A percentile compares a stretch with the other conserved stretches of the same genome.
These are phyloP conservation scores for Perodicticus potto DNA, from an alignment of 2,797 vertebrate genomes.

Conservation along the genomic window DNA sequence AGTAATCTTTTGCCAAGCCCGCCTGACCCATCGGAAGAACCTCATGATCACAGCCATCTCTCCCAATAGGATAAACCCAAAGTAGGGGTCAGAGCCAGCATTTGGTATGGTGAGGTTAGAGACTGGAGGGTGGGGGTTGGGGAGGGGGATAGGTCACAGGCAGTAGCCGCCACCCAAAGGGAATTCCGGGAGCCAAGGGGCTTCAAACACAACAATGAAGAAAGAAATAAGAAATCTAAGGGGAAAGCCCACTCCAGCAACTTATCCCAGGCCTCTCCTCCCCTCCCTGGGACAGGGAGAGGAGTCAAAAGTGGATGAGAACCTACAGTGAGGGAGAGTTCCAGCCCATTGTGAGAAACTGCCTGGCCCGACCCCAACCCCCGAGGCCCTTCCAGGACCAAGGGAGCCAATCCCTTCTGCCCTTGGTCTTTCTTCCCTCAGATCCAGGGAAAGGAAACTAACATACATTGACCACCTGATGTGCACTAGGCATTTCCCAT, in stretches of 20 bases:
- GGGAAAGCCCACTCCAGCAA: not conserved
- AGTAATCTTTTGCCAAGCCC: constrained; percentile 66
- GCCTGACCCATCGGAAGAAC: constrained; percentile 67
- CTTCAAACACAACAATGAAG: constrained; percentile 20
- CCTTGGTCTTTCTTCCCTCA: not conserved
- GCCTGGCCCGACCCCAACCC: constrained; percentile 35
- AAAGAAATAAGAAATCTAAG: constrained; percentile 39
- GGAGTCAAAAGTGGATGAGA: constrained; percentile 73
- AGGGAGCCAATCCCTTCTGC: not conserved
- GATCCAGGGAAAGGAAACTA: not conserved
- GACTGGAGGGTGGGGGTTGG: not conserved
- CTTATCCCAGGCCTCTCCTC: constrained; percentile 58
- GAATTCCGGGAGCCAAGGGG: not conserved
- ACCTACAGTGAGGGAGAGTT: constrained; percentile 60
- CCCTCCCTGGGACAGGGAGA: constrained; percentile 75
- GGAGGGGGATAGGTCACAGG: not conserved
- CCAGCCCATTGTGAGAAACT: constrained; percentile 80
- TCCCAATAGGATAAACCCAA: not conserved
- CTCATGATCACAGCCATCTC: constrained; percentile 4
- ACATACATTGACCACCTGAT: not conserved
- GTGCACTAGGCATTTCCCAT: not conserved
- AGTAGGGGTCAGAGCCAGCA: constrained; percentile 2
- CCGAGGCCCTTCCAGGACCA: not conserved
- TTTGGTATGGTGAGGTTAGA: not conserved
- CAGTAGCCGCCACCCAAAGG: not conserved